A percentile compares a stretch with the other conserved stretches of the same genome.
These are phyloP conservation scores for Lanius collurio DNA, from an alignment of 2,113 vertebrate species.

Conservation along the genomic window DNA sequence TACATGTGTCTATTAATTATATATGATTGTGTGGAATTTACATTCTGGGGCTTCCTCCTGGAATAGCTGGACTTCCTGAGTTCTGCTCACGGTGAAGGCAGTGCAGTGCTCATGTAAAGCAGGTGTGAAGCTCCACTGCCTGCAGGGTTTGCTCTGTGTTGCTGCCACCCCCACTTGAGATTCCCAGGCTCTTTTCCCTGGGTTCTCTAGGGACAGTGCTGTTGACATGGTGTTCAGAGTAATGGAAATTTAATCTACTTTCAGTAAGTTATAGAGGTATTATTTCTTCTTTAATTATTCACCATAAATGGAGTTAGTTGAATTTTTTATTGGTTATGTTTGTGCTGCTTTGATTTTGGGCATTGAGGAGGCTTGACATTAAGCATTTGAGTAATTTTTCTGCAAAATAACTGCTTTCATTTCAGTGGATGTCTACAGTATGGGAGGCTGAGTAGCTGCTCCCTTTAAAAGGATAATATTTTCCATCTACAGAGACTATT, in stretches of 20 bases:
- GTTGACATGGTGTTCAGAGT: background rate
- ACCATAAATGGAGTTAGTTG: background rate
- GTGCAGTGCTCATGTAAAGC: accelerated
- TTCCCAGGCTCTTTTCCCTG: background rate
- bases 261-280: background rate
- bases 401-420: background rate
- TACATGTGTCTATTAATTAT: background rate
- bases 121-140: background rate
- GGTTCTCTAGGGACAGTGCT: background rate
- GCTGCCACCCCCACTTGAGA: background rate
- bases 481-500: background rate
- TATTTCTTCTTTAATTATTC: background rate
- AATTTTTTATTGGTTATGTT: background rate
- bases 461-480: background rate
- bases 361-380: background rate
- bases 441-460: background rate
- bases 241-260: background rate
- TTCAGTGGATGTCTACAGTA: background rate
- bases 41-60: background rate
- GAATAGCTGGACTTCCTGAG: background rate
- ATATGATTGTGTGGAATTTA: background rate
- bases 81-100: accelerated
- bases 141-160: background rate
- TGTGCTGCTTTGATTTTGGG: background rate
- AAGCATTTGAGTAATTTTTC: background rate